Evolutionary conservation across 2,888 invertebrate genomes (phyloP), one percentile per base, ranked within the genome.

Genomic region (Drosophila flavopinicola): DNA sequence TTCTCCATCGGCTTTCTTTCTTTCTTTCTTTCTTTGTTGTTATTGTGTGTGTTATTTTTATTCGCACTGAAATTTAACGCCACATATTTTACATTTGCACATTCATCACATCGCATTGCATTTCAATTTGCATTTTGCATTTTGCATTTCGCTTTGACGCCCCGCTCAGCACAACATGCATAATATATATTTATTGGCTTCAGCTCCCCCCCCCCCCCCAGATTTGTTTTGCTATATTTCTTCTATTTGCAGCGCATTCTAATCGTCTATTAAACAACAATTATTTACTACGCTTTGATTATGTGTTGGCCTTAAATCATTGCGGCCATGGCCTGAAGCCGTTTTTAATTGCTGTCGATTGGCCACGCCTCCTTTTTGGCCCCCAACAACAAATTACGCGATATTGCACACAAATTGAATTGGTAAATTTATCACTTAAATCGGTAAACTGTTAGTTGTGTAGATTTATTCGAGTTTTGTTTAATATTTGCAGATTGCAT

Each of bases 81-180:
- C 88, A 87, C 80, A 87, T 87, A 79, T 66, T 82, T 87, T 64
- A 39, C 76, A 64, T 66, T 66, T 86, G 57, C 63, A 78, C 86
- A 82, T 82, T 87, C 86, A 87, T 87, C 80, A 79, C 85, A 71
- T 72, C 38, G 64, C 69, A 75, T 57, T 38, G 69, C 74, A 73
- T 67, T 74, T 66, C 60, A 78, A 79, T 86, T 86, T 72, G 60
- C 82, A 44, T 44, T 30, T 20, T 17, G 68, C 64, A 74, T 79
- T 86, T 86, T 76, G 66, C 82, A 73, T 69, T 67, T 75, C 48
- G 32, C 44, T 53, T 64, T 39, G 38, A 63, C 59, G 49, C 72
- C 44, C 53, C 29, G 24, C 11, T 30, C 48, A 48, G n/a, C 61
- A 38, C 39, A 47, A 52, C 54, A 64, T 57, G 61, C 52, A 42